These are phyloP conservation scores for Planiliza haematocheilus DNA, from an alignment of 2,113 vertebrate genomes.

Conservation along the genomic window DNA sequence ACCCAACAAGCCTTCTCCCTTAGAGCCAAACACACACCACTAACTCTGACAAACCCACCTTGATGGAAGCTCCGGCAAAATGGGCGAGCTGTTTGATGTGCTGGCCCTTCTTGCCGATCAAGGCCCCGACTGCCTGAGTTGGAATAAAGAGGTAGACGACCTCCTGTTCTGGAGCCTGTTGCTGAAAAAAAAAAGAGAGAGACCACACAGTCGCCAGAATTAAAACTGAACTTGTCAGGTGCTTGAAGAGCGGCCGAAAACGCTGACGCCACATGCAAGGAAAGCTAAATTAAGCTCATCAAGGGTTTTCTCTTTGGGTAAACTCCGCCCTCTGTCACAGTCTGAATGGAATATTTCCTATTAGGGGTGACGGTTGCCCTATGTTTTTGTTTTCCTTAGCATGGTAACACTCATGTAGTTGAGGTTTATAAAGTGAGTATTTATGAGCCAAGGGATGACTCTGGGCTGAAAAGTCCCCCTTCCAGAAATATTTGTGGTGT, in stretches of 20 bases:
- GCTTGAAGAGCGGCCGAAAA: slow-evolving; percentile 19
- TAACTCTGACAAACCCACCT: slow-evolving; percentile 82
- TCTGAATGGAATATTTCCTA: slow-evolving; percentile 54
- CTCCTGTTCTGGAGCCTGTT: slow-evolving; percentile 92
- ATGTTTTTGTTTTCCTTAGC: slow-evolving; percentile 64
- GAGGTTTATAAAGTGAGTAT: slow-evolving; percentile 63
- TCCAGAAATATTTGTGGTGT: slow-evolving; percentile 71
- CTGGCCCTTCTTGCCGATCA: slow-evolving; percentile 97
- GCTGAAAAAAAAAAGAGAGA: slow-evolving; percentile 16
- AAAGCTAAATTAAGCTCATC: slow-evolving; percentile 35
- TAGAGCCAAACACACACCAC: background rate
- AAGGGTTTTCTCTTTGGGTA: slow-evolving; percentile 39
- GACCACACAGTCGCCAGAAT: background rate
- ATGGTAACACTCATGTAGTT: slow-evolving; percentile 56
- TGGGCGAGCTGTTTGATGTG: slow-evolving; percentile 96
- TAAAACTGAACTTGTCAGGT: slow-evolving; percentile 11
- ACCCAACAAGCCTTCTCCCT: background rate
- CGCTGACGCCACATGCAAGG: slow-evolving; percentile 39
- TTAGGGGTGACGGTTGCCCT: slow-evolving; percentile 34
- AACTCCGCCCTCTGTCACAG: slow-evolving; percentile 21
- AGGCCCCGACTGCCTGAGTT: slow-evolving; percentile 94
- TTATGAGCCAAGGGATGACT: slow-evolving; percentile 51
- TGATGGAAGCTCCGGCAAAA: slow-evolving; percentile 95
- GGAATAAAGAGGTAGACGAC: slow-evolving; percentile 96
- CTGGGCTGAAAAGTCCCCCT: slow-evolving; percentile 47